Evolutionary conservation across 2,888 invertebrate genomes (phyloP), one percentile per base, ranked within the genome.

Genomic region (Linnaemya tessellans): DNA sequence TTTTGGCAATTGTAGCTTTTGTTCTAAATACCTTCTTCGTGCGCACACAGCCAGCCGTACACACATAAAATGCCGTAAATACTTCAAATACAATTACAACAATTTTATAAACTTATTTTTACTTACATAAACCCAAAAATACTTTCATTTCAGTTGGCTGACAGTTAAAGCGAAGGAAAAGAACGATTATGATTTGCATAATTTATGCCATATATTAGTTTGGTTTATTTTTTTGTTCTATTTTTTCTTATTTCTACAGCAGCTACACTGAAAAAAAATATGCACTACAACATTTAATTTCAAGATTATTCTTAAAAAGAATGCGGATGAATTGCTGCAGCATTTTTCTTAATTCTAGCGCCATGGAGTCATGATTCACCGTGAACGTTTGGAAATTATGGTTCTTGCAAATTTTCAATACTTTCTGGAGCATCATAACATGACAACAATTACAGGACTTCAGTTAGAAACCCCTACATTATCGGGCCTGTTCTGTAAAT

Each of bases 151-250:
- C 46, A 62, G 11, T 30, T 22, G 35, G 58, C 43, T 64, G 43
- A 70, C 38, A 68, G 43, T 68, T 35, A 10, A 13, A 41, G 30
- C n/a, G 13, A 30, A 43, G 8, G 5, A 38, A 67, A 64, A 15
- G 41, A 84, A 78, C 84, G 64, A 86, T 80, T 78, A 38, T 58
- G 49, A 91, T 91, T 90, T 89, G 88, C 90, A 91, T 90, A 90
- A 91, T 91, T 90, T 90, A 91, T 91, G 87, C 87, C 85, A 84
- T 81, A 84, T 73, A 81, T 84, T 56, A 80, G 51, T 58, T 78
- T 18, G 22, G 56, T 25, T 54, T 9, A 30, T 11, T 30, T 65
- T 46, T 22, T 18, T 8, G 2, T 30, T 46, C 54, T 15, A 25
- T n/a, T 62, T 38, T 43, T 64, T 60, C 8, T 35, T 68, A 25